Evolutionary conservation across 1,140 invertebrate species (phyloP).

Genomic region (Pseudomyrmex flavicornis): DNA sequence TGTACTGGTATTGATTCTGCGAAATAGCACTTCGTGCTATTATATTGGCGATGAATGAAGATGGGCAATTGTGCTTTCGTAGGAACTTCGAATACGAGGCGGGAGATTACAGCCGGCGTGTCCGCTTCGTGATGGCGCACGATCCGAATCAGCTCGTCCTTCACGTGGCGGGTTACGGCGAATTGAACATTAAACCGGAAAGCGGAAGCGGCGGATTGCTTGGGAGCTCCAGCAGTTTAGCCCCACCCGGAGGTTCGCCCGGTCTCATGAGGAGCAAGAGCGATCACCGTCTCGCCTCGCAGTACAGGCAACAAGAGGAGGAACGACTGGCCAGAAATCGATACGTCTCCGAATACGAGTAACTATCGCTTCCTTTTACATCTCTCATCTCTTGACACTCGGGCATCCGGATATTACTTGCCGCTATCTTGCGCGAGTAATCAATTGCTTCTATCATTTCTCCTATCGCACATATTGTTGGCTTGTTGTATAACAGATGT

Average conservation of each 20-base stretch:
- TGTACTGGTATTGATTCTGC: not conserved
- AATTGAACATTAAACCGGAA: conserved; percentile 91
- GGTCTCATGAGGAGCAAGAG: conserved; percentile 97
- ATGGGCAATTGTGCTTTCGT: conserved; percentile 54
- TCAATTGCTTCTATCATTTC: not conserved
- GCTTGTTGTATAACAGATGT: not conserved
- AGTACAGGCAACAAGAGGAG: conserved; percentile 95
- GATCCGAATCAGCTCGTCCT: conserved; percentile 95
- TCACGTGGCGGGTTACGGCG: conserved; percentile 94
- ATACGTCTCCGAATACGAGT: conserved; percentile 84
- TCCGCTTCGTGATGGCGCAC: conserved; percentile 94
- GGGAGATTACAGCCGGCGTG: conserved; percentile 93
- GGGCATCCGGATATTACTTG: not conserved
- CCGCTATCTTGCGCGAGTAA: not conserved
- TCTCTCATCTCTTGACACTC: not conserved
- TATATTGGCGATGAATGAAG: not conserved
- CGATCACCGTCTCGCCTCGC: conserved; percentile 95
- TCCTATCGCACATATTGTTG: not conserved
- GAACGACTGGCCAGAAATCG: conserved; percentile 83
- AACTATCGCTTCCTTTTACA: conserved; percentile 69
- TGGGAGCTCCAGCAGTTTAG: conserved; percentile 85
- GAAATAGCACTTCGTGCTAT: not conserved
- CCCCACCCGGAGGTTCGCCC: conserved; percentile 87
- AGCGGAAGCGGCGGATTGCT: conserved; percentile 82
- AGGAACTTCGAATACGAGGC: conserved; percentile 97